Evolutionary conservation across 1,140 invertebrate genomes (phyloP), one percentile per base, ranked within the genome.

Genomic region (Bemisia tabaci): DNA sequence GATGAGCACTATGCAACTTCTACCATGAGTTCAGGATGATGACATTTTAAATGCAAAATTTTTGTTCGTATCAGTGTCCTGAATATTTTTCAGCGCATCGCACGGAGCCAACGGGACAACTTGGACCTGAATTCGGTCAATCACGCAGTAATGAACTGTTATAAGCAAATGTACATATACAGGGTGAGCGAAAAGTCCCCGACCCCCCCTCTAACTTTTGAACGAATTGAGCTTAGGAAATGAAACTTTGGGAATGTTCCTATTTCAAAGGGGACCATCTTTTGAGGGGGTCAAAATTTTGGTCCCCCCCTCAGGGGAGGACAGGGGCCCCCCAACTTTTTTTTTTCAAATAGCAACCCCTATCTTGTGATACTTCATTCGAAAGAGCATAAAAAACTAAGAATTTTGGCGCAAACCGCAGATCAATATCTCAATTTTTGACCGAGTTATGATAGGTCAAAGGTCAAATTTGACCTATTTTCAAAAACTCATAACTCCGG

Each of bases 1-100:
- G 94, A 97, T 76, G 88, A 92, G 70, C 96, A 95, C 71, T 92
- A 95, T 9, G 91, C n/a, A n/a, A n/a, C n/a, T n/a, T n/a, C n/a
- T n/a, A n/a, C n/a, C n/a, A n/a, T n/a, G n/a, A n/a, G n/a, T n/a
- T n/a, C n/a, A n/a, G n/a, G n/a, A n/a, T n/a, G n/a, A n/a, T n/a
- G n/a, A n/a, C n/a, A n/a, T n/a, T n/a, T n/a, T n/a, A n/a, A n/a
- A n/a, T n/a, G n/a, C n/a, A n/a, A n/a, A n/a, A n/a, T n/a, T n/a
- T n/a, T n/a, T n/a, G n/a, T n/a, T n/a, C n/a, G n/a, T n/a, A n/a
- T n/a, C n/a, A n/a, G n/a, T n/a, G n/a, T n/a, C n/a, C n/a, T n/a
- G n/a, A n/a, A n/a, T n/a, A n/a, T n/a, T n/a, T n/a, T n/a, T n/a
- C n/a, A n/a, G n/a, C n/a, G n/a, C n/a, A n/a, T n/a, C n/a, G n/a